A percentile compares a stretch with the other conserved stretches of the same genome.
Conservation (phyloP, 2,797 vertebrate genomes). For the Pseudomugil gertrudae region DNA sequence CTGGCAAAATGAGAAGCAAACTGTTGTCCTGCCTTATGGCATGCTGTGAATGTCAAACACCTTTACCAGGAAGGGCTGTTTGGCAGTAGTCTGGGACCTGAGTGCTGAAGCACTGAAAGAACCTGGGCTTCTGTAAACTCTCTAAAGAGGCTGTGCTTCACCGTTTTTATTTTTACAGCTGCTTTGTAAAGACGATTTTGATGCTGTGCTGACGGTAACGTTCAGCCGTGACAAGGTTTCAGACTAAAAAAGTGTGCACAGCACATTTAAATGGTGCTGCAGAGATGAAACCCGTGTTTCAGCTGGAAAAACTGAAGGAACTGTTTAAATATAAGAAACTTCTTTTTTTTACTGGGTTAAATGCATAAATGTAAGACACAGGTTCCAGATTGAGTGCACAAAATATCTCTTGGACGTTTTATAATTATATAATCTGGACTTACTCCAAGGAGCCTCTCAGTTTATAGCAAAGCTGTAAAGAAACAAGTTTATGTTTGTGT, state of each 20-base stretch:
- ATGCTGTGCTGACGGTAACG: not conserved
- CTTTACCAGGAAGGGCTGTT: constrained; percentile 25
- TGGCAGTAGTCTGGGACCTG: constrained; percentile 22
- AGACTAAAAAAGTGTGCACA: not conserved
- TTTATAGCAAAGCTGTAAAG: not conserved
- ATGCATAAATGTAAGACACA: not conserved
- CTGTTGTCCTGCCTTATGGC: constrained; percentile 5
- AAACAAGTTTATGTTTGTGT: too few species aligned
- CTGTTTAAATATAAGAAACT: not conserved
- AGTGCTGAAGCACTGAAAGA: constrained; percentile 14
- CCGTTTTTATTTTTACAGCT: not conserved
- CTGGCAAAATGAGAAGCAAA: constrained; percentile 12
- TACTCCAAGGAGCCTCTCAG: not conserved
- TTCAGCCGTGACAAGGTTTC: constrained; percentile 10
- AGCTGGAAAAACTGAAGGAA: not conserved
- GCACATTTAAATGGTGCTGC: not conserved
- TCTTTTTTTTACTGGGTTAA: too few species aligned
- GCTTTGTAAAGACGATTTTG: not conserved
- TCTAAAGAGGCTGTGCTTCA: not conserved
- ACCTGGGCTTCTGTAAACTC: constrained; percentile 5
- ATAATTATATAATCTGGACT: not conserved
- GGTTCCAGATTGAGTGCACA: not conserved
- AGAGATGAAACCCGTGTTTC: not conserved
- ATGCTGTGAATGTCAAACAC: constrained; percentile 33
- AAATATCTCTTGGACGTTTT: not conserved